phyloP scores from a whole-genome alignment of 2,797 vertebrate genomes.

The Coccyzus lansbergi region DNA sequence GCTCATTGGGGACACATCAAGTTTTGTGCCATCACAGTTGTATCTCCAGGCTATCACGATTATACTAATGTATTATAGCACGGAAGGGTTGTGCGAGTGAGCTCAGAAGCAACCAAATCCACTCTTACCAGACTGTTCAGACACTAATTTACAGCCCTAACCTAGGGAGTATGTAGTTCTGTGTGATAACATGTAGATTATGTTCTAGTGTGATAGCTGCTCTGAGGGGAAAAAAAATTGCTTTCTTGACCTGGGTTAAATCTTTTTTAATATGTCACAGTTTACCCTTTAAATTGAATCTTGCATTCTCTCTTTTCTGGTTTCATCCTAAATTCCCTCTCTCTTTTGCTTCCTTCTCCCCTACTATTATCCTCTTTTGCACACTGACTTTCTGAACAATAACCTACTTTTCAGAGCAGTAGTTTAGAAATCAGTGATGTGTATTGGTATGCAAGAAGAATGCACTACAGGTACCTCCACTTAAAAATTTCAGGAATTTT shows the following conservation, averaged over 20 bases:
- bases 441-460: not conserved
- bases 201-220: not conserved
- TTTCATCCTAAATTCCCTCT: not conserved
- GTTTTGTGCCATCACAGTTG: conserved; percentile 42
- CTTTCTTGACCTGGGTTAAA: not conserved
- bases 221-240: not conserved
- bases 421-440: not conserved
- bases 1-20: conserved; percentile 55
- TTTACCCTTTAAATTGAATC: not conserved
- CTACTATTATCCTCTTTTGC: not conserved
- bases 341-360: not conserved
- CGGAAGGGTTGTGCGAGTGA: conserved; percentile 21
- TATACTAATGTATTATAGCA: conserved; percentile 55
- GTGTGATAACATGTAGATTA: not conserved
- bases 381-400: not conserved
- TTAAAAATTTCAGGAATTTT: conserved; percentile 7
- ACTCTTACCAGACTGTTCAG: not conserved
- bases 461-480: not conserved
- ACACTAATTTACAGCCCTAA: not conserved
- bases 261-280: not conserved
- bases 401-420: not conserved
- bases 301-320: not conserved
- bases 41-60: conserved; percentile 57
- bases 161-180: not conserved
- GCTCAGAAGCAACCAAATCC: conserved; percentile 13